Base-by-base conservation (phyloP, 2,888 invertebrate genomes). In the Anarsia innoxiella region DNA sequence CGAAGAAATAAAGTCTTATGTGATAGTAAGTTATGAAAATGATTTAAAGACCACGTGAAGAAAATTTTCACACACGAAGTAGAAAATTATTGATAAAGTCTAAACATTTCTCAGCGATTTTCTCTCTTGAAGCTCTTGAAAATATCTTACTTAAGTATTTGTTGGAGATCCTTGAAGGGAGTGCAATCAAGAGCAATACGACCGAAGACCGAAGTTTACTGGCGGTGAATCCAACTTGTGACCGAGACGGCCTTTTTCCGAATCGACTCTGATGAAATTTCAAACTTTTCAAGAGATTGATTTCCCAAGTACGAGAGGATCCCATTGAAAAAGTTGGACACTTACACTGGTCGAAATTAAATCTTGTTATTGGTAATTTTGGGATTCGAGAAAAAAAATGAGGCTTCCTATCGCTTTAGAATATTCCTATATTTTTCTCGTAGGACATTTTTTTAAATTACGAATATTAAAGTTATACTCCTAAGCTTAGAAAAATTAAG, bases 161-260 rank as follows among this genome's bases (percentile, higher is more conserved):
- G 59, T 57, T 61, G 52, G 56, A 75, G 73, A 67, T 66, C 62
- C 62, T 57, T 55, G 59, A 66, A 63, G 55, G 52, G 58, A 63
- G 61, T 67, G 76, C 79, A 79, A 78, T 80, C 79, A 76, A 62
- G 68, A 55, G 56, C 59, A 51, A 61, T 69, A 66, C 66, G 68
- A 73, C 12, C 2, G 12, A 11, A 12, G 28, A 4, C 16, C 15
- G 1, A 26, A 26, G 15, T 26, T 34, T 15, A 13, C 23, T 6
- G 23, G 13, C 23, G 32, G 53, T 46, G 54, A 67, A 62, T 61
- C 57, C 59, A 72, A 73, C 65, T 75, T 64, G 60, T 53, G 72
- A 67, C 67, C 60, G 55, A 49, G 63, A 52, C 56, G 62, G 56
- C 44, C 47, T 66, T 66, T 69, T 74, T 62, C 59, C 56, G 54